Conservation (phyloP, 2,797 vertebrate species). For the Lepus townsendii region DNA sequence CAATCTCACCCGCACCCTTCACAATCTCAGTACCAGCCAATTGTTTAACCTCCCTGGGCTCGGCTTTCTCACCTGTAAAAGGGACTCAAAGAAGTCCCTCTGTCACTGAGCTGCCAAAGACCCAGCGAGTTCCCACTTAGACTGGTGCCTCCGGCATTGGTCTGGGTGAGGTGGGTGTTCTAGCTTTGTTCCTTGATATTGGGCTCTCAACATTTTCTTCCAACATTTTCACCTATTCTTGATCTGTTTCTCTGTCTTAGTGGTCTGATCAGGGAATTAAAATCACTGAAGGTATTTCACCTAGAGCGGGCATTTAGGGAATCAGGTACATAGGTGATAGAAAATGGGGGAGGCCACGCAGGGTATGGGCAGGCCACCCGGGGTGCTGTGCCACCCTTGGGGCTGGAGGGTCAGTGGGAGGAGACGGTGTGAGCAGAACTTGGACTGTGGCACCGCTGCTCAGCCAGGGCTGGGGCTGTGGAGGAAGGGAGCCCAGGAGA, state of each 20-base stretch:
- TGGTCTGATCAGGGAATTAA: slow-evolving; percentile 1
- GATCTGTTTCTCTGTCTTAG: background rate
- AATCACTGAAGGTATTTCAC: background rate
- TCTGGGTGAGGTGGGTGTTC: background rate
- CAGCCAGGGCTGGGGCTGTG: background rate
- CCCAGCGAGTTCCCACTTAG: background rate
- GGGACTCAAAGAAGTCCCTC: background rate
- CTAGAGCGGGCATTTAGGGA: background rate
- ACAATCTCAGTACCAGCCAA: background rate
- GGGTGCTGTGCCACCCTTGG: background rate
- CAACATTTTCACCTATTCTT: background rate
- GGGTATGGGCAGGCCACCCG: background rate
- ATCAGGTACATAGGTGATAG: background rate
- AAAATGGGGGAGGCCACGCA: background rate
- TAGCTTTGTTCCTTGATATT: background rate
- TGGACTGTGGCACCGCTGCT: background rate
- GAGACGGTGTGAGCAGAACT: background rate
- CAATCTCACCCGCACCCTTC: background rate
- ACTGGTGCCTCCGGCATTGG: background rate
- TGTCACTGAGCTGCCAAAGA: background rate
- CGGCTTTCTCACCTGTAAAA: slow-evolving; percentile 14
- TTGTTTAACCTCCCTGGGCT: background rate
- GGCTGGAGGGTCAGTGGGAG: background rate
- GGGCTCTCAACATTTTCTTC: background rate
- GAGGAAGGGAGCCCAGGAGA: background rate